Conservation (phyloP, 1,140 invertebrate genomes). For the Monomorium pharaonis region DNA sequence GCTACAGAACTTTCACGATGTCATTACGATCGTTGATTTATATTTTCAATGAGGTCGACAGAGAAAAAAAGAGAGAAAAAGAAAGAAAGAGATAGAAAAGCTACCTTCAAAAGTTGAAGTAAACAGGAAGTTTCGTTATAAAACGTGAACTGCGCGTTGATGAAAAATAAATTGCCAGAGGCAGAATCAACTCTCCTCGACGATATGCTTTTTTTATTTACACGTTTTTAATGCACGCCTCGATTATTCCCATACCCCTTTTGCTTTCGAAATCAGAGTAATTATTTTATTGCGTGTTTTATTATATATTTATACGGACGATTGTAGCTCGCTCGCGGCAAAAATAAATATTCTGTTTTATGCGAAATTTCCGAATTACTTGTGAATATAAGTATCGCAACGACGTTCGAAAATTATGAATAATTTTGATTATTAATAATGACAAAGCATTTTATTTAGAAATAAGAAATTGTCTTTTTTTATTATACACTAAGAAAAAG, state of each 20-base stretch:
- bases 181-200: background rate
- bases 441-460: too few species aligned
- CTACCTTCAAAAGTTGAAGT: background rate
- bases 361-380: background rate
- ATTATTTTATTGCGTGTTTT: slow-evolving; percentile 29
- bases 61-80: background rate
- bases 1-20: background rate
- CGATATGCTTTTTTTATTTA: slow-evolving; percentile 15
- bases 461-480: too few species aligned
- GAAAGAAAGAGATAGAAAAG: background rate
- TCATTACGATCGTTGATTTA: slow-evolving; percentile 32
- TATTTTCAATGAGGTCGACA: slow-evolving; percentile 5
- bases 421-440: background rate
- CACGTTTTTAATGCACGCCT: background rate
- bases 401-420: background rate
- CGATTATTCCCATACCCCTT: background rate
- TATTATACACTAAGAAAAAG: too few species aligned
- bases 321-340: background rate
- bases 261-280: background rate
- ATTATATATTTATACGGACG: background rate
- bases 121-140: slow-evolving; percentile 25
- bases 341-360: slow-evolving; percentile 35
- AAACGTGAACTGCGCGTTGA: slow-evolving; percentile 16
- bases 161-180: slow-evolving; percentile 20
- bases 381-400: background rate